A percentile compares a stretch with the other conserved stretches of the same genome.
phyloP scores from a whole-genome alignment of 37 sponge, comb jelly and placozoan genomes.

The Spongilla lacustris region DNA sequence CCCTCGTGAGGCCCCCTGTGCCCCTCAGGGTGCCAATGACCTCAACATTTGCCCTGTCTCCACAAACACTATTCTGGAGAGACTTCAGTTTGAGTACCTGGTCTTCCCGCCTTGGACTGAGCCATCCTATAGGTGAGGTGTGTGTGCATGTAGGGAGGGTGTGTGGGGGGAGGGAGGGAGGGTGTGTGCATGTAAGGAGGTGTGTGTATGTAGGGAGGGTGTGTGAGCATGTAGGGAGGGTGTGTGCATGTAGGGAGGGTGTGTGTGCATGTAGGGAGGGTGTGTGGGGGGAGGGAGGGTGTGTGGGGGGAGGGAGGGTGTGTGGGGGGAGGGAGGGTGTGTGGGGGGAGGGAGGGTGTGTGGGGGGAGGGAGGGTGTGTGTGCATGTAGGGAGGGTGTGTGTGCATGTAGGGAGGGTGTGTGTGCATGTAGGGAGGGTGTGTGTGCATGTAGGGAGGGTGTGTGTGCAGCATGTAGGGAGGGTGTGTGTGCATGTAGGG shows the following conservation, averaged over 20 bases:
- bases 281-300: neutral
- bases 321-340: too few species aligned
- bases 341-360: too few species aligned
- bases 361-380: neutral
- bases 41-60: slow-evolving; percentile 30
- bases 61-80: slow-evolving; percentile 25
- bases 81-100: slow-evolving; percentile 13
- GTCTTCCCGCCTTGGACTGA: slow-evolving; percentile 53
- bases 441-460: too few species aligned
- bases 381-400: neutral
- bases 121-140: slow-evolving; percentile 66
- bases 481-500: slow-evolving; percentile 63
- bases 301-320: slow-evolving; percentile 16
- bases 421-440: slow-evolving; percentile 19
- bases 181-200: neutral
- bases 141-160: neutral
- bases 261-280: slow-evolving; percentile 4
- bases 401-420: neutral
- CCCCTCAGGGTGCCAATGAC: neutral
- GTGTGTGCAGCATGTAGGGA: too few species aligned
- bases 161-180: neutral
- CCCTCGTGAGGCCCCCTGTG: slow-evolving; percentile 70
- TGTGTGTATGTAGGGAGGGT: slow-evolving; percentile 24
- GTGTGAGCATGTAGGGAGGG: slow-evolving; percentile 23
- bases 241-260: slow-evolving; percentile 21